Base-by-base conservation (phyloP, 2,113 vertebrate species). In the Hymenochirus boettgeri region DNA sequence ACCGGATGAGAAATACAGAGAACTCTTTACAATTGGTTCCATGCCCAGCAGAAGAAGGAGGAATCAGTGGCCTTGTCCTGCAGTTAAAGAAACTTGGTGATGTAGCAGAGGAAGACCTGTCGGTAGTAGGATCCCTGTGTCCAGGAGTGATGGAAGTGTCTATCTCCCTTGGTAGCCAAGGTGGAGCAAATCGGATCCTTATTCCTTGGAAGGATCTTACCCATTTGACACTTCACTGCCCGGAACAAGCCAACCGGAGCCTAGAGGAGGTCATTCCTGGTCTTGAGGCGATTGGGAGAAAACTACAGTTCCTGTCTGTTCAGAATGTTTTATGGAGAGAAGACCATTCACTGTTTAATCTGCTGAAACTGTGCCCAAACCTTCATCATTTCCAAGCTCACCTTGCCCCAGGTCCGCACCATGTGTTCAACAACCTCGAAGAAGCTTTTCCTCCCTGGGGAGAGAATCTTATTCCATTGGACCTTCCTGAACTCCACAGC, bases 291-390 rank as follows among this genome's bases (percentile, higher is more conserved):
- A 29, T 73, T 9, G 76, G 78, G 2, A 0, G 12, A 1, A 71
- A 0, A 18, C 73, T 85, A 17, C 65, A 5, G 1, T 1, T 10
- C 35, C 78, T 85, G 17, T 76, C 61, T 1, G 51, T 85, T 13
- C 74, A 81, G 0, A 74, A 76, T 61, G 76, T 82, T 73, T 45
- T 35, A 24, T 66, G 46, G 33, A 10, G 1, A 0, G 60, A 81
- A 0, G 64, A 51, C 0, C 24, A 72, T 1, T 31, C 64, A 0
- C 60, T 80, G 57, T 2, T 27, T 1, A 0, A 26, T 3, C 53
- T 84, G 5, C 70, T 85, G 1, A 1, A 46, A 26, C 1, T 4
- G 55, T 81, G 80, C 56, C 57, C 75, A 0, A 0, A 2, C 15
- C 74, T 83, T 50, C 15, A 6, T 19, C 31, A 37, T 4, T 65